phyloP scores from a whole-genome alignment of 2,888 invertebrate species.

The Athalia rosae region DNA sequence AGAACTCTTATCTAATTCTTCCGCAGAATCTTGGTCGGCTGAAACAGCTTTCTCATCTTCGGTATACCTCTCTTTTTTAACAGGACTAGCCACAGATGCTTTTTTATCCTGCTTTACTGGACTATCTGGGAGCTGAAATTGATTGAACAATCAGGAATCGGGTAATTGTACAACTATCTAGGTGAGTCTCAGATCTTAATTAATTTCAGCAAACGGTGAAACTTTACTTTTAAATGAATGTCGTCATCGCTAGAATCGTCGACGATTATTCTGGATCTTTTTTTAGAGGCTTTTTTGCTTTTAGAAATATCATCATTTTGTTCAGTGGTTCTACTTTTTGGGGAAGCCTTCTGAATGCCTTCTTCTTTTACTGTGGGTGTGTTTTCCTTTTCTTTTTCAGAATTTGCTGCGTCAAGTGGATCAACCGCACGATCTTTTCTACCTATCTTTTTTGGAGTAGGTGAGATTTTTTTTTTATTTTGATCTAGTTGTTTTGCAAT shows the following conservation, averaged over 20 bases:
- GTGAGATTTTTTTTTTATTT: conserved; percentile 15
- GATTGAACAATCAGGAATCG: neutral
- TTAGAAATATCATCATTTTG: conserved; percentile 54
- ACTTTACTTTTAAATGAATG: conserved; percentile 57
- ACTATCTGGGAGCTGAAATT: conserved; percentile 54
- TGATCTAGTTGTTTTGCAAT: conserved; percentile 30
- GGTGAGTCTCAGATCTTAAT: conserved; percentile 13
- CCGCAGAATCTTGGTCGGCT: conserved; percentile 49
- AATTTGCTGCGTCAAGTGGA: conserved; percentile 1
- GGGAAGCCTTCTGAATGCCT: conserved; percentile 31
- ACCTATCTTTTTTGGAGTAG: neutral
- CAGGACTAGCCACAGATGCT: conserved; percentile 38
- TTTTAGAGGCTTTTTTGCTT: conserved; percentile 52
- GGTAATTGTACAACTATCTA: conserved; percentile 13
- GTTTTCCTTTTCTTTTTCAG: conserved; percentile 22
- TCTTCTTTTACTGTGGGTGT: conserved; percentile 8
- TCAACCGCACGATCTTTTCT: conserved; percentile 19
- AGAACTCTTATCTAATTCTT: conserved; percentile 47
- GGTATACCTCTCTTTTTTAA: conserved; percentile 20
- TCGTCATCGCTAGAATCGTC: conserved; percentile 71
- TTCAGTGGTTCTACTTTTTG: conserved; percentile 51
- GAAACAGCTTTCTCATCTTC: conserved; percentile 30
- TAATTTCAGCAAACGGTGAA: neutral
- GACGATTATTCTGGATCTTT: conserved; percentile 58
- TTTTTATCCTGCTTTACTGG: conserved; percentile 55